Evolutionary conservation across 2,888 invertebrate genomes (phyloP), one percentile per base, ranked within the genome.

Genomic region (Strigamia transsilvanica): DNA sequence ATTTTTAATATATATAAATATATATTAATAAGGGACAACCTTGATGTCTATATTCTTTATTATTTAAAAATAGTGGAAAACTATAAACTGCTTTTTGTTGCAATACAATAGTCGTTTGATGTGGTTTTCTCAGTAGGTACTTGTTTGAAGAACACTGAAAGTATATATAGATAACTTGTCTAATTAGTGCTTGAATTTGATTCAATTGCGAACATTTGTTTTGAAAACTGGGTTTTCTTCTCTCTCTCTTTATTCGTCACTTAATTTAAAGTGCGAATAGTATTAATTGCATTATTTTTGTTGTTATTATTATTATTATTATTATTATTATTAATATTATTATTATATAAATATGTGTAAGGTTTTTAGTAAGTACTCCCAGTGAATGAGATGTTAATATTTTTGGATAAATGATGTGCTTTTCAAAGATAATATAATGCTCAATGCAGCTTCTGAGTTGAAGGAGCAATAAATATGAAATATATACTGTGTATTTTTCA

Each of bases 221-320:
- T 46, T 46, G n/a, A 46, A 46, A 46, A 46, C 46, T 46, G 46
- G n/a, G 46, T 46, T 46, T 46, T 46, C 46, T n/a, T 46, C n/a
- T 46, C n/a, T 46, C n/a, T 46, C 15, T 46, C 15, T 46, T 46
- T 46, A 46, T 46, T 46, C 5, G 2, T 15, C 46, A 46, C 12
- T 46, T 46, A 15, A 15, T 46, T 46, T 15, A 46, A 46, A 46
- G 46, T 46, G 46, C 1, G 15, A 46, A n/a, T 46, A n/a, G 15
- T 46, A 12, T 46, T 46, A 46, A 46, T 46, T 42, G 12, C 42
- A 7, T 42, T 42, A 42, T 42, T 42, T 2, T 42, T 42, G 12
- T 15, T 42, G 10, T 42, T 34, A 34, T 42, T 42, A 15, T 15
- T 42, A 42, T 6, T 42, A 42, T 42, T 15, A 15, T 15, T 27